Percentiles rank a stretch among this genome's conserved stretches.
Conservation (phyloP, 1,140 invertebrate species). For the Drosophila teissieri region DNA sequence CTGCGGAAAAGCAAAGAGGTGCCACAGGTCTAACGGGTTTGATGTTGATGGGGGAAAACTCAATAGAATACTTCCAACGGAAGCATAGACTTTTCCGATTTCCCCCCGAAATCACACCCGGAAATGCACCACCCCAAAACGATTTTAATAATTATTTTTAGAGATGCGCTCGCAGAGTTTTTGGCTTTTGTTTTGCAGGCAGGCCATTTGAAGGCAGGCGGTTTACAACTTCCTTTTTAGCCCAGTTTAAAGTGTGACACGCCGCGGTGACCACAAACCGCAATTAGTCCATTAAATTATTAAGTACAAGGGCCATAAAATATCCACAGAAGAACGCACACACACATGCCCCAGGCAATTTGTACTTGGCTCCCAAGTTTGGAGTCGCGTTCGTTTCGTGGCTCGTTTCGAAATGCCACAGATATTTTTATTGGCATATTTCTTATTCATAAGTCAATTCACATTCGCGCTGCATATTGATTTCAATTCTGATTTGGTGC, state of each 20-base stretch:
- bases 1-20: constrained; percentile 24
- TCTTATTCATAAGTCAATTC: constrained; percentile 71
- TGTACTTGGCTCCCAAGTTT: constrained; percentile 41
- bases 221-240: constrained; percentile 54
- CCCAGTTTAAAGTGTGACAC: constrained; percentile 62
- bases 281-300: constrained; percentile 75
- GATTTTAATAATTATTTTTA: constrained; percentile 30
- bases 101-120: constrained; percentile 50
- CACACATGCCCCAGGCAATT: constrained; percentile 27
- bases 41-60: constrained; percentile 21
- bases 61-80: constrained; percentile 46
- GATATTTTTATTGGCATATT: constrained; percentile 73
- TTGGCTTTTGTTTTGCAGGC: constrained; percentile 15
- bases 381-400: constrained; percentile 14
- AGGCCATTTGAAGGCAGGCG: constrained; percentile 4
- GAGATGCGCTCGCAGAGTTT: constrained; percentile 25
- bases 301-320: constrained; percentile 67
- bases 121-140: constrained; percentile 43
- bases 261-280: constrained; percentile 55
- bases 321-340: constrained; percentile 25
- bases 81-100: constrained; percentile 58
- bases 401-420: constrained; percentile 31
- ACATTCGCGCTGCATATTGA: constrained; percentile 64
- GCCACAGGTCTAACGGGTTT: constrained; percentile 47
- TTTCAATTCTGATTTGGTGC: constrained; percentile 62